These are phyloP conservation scores for Eolophus roseicapilla DNA, from an alignment of 2,113 vertebrate species.

Conservation along the genomic window DNA sequence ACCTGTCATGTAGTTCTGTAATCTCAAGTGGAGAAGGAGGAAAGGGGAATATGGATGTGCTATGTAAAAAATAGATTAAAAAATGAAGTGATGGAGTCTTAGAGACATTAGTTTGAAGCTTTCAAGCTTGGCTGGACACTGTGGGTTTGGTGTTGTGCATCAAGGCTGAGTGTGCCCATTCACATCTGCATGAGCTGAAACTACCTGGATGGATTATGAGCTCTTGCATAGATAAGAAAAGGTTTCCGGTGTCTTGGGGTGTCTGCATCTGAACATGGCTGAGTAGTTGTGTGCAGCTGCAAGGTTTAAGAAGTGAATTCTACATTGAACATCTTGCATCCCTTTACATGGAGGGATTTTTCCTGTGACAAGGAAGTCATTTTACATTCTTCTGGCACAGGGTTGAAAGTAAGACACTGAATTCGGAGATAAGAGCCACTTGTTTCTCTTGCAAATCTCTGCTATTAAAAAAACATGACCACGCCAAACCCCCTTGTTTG, in stretches of 20 bases:
- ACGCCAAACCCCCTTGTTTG: background rate
- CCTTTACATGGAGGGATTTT: background rate
- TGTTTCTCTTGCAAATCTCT: background rate
- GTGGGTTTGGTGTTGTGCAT: background rate
- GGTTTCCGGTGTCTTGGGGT: background rate
- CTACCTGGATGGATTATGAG: background rate
- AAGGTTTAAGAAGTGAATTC: background rate
- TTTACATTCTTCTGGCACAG: background rate
- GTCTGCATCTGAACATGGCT: accelerated
- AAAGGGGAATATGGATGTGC: background rate
- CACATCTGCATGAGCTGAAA: background rate
- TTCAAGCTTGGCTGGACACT: background rate
- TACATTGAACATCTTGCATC: background rate
- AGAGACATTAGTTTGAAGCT: background rate
- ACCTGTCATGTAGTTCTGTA: accelerated
- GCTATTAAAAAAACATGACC: background rate
- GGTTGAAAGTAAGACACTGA: background rate
- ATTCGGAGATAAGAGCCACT: background rate
- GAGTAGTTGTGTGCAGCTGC: background rate
- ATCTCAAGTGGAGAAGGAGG: background rate
- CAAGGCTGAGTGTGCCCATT: too few relatives aligned
- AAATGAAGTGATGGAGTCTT: background rate
- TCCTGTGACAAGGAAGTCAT: background rate
- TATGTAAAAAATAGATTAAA: background rate
- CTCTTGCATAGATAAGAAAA: background rate